A percentile compares a stretch with the other conserved stretches of the same genome.
These are phyloP conservation scores for Tetramorium alpestre DNA, from an alignment of 1,140 invertebrate genomes.

Conservation along the genomic window DNA sequence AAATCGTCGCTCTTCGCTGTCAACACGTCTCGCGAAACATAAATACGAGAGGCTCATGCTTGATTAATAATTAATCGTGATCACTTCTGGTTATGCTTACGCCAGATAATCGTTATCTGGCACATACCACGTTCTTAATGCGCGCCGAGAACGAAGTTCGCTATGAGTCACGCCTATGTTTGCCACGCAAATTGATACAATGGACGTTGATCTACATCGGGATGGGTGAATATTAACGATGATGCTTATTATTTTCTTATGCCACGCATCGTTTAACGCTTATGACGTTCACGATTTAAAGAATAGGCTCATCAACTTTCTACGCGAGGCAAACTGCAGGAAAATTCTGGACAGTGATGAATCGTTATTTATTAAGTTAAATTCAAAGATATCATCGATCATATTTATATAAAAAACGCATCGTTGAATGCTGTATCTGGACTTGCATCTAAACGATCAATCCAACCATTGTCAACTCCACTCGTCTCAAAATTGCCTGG, in stretches of 20 bases:
- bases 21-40: background rate
- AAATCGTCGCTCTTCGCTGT: constrained; percentile 45
- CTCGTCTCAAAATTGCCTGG: constrained; percentile 39
- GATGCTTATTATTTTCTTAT: constrained; percentile 50
- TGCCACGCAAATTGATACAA: constrained; percentile 36
- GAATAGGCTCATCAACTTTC: background rate
- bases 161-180: constrained; percentile 28
- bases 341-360: background rate
- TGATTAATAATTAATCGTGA: constrained; percentile 36
- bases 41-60: background rate
- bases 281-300: background rate
- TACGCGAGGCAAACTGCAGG: background rate
- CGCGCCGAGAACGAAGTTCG: constrained; percentile 24
- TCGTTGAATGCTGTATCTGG: background rate
- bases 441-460: constrained; percentile 56
- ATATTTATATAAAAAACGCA: background rate
- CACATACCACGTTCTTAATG: background rate
- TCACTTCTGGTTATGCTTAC: background rate
- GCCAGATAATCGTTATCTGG: background rate
- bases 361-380: constrained; percentile 5
- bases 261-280: background rate
- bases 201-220: constrained; percentile 32
- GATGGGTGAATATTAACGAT: constrained; percentile 21
- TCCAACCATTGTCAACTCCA: constrained; percentile 37
- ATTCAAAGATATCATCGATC: background rate